Percentiles rank a stretch among this genome's conserved stretches.
Evolutionary conservation across 2,888 invertebrate genomes (phyloP).

Genomic region (Lampropteryx suffumata): DNA sequence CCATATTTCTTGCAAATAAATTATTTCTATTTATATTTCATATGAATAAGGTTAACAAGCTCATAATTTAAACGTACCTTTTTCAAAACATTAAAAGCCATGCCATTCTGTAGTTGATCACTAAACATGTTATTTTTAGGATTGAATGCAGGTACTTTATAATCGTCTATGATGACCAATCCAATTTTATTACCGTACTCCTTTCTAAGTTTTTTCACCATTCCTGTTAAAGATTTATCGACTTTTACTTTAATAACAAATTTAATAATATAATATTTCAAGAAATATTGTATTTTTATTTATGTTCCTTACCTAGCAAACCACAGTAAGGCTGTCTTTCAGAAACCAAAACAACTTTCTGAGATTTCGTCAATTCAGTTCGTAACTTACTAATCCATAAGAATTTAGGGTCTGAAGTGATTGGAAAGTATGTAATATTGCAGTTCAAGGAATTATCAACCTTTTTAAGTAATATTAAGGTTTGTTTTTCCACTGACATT

Average conservation of each 20-base stretch:
- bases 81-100: constrained; percentile 85
- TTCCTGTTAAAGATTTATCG: constrained; percentile 73
- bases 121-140: constrained; percentile 68
- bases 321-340: constrained; percentile 54
- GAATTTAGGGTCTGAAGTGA: constrained; percentile 48
- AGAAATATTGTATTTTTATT: not conserved
- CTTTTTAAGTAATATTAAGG: constrained; percentile 49
- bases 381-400: constrained; percentile 50
- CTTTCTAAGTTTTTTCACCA: constrained; percentile 86
- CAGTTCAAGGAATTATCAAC: constrained; percentile 24
- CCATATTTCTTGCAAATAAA: too few relatives aligned
- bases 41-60: too few relatives aligned
- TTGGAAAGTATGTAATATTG: constrained; percentile 42
- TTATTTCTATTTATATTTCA: too few relatives aligned
- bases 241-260: too few relatives aligned
- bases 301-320: constrained; percentile 43
- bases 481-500: constrained; percentile 47
- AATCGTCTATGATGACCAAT: constrained; percentile 75
- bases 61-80: too few relatives aligned
- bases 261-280: too few relatives aligned
- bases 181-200: constrained; percentile 77
- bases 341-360: constrained; percentile 50
- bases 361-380: constrained; percentile 46
- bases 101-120: constrained; percentile 81
- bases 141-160: constrained; percentile 74